Percentiles rank a stretch among this genome's conserved stretches.
These are phyloP conservation scores for Iguana delicatissima DNA, from an alignment of 2,797 vertebrate genomes.

Conservation along the genomic window DNA sequence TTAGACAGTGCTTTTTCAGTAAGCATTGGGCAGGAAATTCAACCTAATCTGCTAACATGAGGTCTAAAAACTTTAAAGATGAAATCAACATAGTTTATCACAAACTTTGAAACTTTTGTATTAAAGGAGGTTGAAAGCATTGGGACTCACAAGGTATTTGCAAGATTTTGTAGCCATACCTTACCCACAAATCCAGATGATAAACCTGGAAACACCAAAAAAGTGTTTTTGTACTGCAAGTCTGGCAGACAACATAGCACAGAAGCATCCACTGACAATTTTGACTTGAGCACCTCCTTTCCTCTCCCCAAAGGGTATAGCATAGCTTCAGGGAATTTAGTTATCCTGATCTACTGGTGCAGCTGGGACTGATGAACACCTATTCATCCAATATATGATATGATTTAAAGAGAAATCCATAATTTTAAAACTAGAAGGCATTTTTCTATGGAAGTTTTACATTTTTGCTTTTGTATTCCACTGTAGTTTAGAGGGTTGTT, in stretches of 20 bases:
- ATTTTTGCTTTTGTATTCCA: conserved; percentile 10
- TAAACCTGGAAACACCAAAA: conserved; percentile 31
- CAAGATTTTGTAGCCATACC: not conserved
- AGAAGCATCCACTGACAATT: conserved; percentile 33
- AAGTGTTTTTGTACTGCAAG: conserved; percentile 29
- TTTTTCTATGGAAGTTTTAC: conserved; percentile 33
- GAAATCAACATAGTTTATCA: not conserved
- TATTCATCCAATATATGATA: conserved; percentile 33
- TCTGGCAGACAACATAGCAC: conserved; percentile 27
- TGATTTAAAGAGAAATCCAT: conserved; percentile 36
- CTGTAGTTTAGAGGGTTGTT: not conserved
- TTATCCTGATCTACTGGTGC: conserved; percentile 13
- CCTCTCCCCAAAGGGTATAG: not conserved
- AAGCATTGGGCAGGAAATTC: not conserved
- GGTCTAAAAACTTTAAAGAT: not conserved
- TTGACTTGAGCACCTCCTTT: not conserved
- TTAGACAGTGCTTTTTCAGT: not conserved
- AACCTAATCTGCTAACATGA: not conserved
- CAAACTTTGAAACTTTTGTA: not conserved
- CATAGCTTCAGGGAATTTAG: conserved; percentile 24
- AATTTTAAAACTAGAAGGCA: conserved; percentile 40
- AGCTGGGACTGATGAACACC: conserved; percentile 40
- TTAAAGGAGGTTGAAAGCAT: not conserved
- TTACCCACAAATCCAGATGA: conserved; percentile 4
- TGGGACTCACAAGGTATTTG: not conserved